Evolutionary conservation across 30 jellyfish, hydroid and myxozoan species (phyloP), one percentile per base, ranked within the genome.

Genomic region (Aurelia aurita complex sp. Pacific): DNA sequence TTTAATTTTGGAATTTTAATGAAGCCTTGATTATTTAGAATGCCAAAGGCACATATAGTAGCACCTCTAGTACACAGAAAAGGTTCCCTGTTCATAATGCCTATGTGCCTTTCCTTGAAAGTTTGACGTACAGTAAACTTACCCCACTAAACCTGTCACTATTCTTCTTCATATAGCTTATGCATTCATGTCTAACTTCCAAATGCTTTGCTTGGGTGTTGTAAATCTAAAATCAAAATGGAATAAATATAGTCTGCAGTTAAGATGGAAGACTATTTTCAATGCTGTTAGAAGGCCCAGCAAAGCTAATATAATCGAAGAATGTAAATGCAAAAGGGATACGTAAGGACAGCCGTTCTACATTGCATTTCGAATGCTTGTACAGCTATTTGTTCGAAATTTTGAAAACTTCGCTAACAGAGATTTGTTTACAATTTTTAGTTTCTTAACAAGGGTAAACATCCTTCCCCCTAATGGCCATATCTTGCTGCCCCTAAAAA

Each of bases 161-260:
- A 83, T 85, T 69, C 40, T 52, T 52, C 64, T 73, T 78, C 96
- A 91, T 91, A 67, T n/a, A 91, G 15, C 61, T 46, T 9, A 91
- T 85, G 71, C 97, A 91, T 43, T 91, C 96, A 17, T 62, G 60
- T 29, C 97, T 84, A 7, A 91, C 97, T 67, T 85, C 92, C 15
- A 79, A 67, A 61, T 91, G 97, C 63, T 66, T 79, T 23, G 88
- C 89, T 74, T 91, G 97, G 10, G 97, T 91, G 32, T 77, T 67
- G 80, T 84, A 91, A 15, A 91, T 92, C 97, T 91, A 84, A 4
- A 77, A 64, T 57, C 59, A 29, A 67, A 54, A 29, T 18, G 10
- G 64, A 67, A 9, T 46, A 46, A 46, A 46, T 46, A 9, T 46
- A 46, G 57, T 9, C 2, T 9, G 57, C 8, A 14, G 8, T 46